Evolutionary conservation across 2,888 invertebrate species (phyloP).

Genomic region (Megamerina dolium): DNA sequence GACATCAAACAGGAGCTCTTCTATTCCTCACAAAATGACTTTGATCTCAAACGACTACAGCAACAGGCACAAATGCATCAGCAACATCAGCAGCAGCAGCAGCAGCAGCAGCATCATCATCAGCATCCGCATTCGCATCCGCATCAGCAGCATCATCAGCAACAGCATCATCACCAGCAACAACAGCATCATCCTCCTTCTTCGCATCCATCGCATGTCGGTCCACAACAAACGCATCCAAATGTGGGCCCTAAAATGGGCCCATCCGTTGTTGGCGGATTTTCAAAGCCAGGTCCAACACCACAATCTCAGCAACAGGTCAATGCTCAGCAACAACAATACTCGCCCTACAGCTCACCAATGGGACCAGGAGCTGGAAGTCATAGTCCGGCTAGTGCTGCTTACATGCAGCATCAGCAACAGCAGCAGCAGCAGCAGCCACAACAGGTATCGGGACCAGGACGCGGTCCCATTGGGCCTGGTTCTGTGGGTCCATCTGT

Average conservation of each 20-base stretch:
- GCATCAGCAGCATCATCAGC: slow-evolving; percentile 29
- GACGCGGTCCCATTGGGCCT: no score
- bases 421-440: no score
- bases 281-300: slow-evolving; percentile 15
- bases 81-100: slow-evolving; percentile 35
- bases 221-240: slow-evolving; percentile 30
- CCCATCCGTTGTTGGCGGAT: no score
- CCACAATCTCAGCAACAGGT: slow-evolving; percentile 32
- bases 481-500: slow-evolving; percentile 44
- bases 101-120: slow-evolving; percentile 23
- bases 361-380: slow-evolving; percentile 45
- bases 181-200: no score
- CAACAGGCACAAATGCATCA: slow-evolving; percentile 44
- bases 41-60: slow-evolving; percentile 49
- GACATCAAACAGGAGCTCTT: slow-evolving; percentile 56
- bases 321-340: slow-evolving; percentile 47
- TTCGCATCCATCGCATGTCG: no score
- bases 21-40: slow-evolving; percentile 49
- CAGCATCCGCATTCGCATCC: slow-evolving; percentile 9
- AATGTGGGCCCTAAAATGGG: no score
- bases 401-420: slow-evolving; percentile 48
- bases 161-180: slow-evolving; percentile 25
- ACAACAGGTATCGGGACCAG: no score
- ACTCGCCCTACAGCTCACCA: slow-evolving; percentile 63
- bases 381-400: slow-evolving; percentile 33